Percentiles rank a stretch among this genome's conserved stretches.
Evolutionary conservation across 2,797 vertebrate genomes (phyloP).

Genomic region (Clarias laeviceps): DNA sequence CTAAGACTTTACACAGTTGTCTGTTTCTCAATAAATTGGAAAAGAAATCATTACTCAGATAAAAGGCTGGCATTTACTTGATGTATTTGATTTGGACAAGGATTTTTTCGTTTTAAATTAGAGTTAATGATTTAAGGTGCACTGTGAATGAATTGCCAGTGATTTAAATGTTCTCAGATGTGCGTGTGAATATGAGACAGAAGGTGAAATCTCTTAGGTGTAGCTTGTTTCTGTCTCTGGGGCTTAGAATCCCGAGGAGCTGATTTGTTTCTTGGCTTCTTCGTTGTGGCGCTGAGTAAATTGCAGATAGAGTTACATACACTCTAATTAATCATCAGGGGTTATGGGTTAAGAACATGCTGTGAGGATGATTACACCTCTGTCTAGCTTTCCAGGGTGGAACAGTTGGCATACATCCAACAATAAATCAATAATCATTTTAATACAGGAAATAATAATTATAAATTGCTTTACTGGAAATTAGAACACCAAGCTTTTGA

Average conservation of each 20-base stretch:
- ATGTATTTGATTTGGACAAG: not conserved
- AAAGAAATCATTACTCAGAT: not conserved
- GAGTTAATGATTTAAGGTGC: not conserved
- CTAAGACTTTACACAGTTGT: conserved; percentile 28
- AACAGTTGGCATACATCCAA: not conserved
- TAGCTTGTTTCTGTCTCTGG: conserved; percentile 71
- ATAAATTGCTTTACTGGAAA: not conserved
- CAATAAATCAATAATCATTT: not conserved
- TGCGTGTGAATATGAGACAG: not conserved
- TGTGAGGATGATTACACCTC: conserved; percentile 24
- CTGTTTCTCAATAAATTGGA: conserved; percentile 36
- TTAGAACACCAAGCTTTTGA: not conserved
- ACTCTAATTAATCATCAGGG: conserved; percentile 57
- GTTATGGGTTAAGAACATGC: conserved; percentile 39
- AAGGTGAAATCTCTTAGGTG: conserved; percentile 60
- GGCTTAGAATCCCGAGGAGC: conserved; percentile 67
- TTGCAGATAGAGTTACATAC: conserved; percentile 42
- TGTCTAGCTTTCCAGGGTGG: conserved; percentile 12
- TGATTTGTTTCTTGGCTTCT: conserved; percentile 49
- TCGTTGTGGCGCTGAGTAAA: conserved; percentile 47
- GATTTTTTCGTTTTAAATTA: not conserved
- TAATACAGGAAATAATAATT: not conserved
- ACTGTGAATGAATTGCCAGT: not conserved
- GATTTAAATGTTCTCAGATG: not conserved
- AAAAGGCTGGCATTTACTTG: conserved; percentile 23